Conservation (phyloP, 2,113 vertebrate genomes). For the Phocoena sinus region DNA sequence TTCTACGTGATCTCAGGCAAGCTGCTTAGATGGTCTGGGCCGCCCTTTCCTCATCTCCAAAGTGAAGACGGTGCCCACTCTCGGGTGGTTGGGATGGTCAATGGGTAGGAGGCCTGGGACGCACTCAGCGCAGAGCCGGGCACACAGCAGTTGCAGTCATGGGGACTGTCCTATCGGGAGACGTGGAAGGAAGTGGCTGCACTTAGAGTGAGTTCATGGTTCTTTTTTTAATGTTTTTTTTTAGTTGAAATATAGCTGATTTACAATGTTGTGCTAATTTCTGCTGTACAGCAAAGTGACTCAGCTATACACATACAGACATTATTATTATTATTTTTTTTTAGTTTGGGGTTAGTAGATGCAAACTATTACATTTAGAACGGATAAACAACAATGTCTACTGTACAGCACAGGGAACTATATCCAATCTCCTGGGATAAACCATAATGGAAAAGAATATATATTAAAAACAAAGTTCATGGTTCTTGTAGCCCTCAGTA, state of each 20-base stretch:
- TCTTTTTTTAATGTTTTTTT: neutral
- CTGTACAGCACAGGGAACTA: neutral
- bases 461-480: neutral
- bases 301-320: too few species aligned
- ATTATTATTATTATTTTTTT: neutral
- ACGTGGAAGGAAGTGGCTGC: too few species aligned
- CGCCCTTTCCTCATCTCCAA: neutral
- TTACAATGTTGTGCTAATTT: rapidly evolving
- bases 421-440: neutral
- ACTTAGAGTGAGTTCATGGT: neutral
- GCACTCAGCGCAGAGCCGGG: rapidly evolving
- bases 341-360: neutral
- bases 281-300: neutral
- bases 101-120: neutral
- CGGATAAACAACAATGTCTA: neutral
- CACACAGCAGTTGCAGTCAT: rapidly evolving
- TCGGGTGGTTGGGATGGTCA: neutral
- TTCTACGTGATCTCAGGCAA: neutral
- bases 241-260: neutral
- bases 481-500: neutral
- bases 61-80: neutral
- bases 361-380: neutral
- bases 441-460: neutral
- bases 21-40: neutral
- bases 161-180: rapidly evolving